Percentiles rank a stretch among this genome's conserved stretches.
These are phyloP conservation scores for Oligia strigilis DNA, from an alignment of 2,888 invertebrate genomes.

Conservation along the genomic window DNA sequence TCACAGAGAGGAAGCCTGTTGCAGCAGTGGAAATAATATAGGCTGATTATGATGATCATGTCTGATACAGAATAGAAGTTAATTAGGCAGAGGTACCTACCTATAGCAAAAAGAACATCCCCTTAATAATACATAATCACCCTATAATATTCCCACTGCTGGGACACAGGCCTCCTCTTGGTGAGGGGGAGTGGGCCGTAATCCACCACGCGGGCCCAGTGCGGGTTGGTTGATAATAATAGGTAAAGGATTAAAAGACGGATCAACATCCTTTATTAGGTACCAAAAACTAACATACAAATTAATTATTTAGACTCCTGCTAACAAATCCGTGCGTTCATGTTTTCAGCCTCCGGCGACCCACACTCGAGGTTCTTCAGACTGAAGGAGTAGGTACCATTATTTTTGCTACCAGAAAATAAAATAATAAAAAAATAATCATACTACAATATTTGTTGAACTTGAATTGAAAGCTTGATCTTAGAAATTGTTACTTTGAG, in stretches of 20 bases:
- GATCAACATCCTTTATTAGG: slow-evolving; percentile 8
- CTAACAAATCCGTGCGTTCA: slow-evolving; percentile 35
- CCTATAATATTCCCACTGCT: too few relatives aligned
- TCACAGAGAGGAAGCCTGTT: too few relatives aligned
- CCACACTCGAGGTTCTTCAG: not conserved
- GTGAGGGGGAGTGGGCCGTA: too few relatives aligned
- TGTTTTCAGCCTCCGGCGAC: slow-evolving; percentile 28
- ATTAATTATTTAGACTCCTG: slow-evolving; percentile 41
- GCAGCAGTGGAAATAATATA: too few relatives aligned
- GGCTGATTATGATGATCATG: not conserved
- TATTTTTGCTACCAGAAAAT: slow-evolving; percentile 5
- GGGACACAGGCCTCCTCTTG: too few relatives aligned
- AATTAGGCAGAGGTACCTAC: too few relatives aligned
- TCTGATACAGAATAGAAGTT: not conserved
- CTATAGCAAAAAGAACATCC: not conserved
- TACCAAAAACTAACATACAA: slow-evolving; percentile 30
- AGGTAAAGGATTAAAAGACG: slow-evolving; percentile 10
- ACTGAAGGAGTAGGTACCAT: not conserved
- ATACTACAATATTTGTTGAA: slow-evolving; percentile 9
- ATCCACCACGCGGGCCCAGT: too few relatives aligned
- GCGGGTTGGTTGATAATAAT: not conserved
- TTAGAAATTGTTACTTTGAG: not conserved
- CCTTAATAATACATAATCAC: too few relatives aligned
- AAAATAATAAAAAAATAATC: not conserved
- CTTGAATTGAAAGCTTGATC: not conserved